A percentile compares a stretch with the other conserved stretches of the same genome.
These are phyloP conservation scores for Axinella damicornis DNA, from an alignment of 37 sponge, comb jelly and placozoan species.

Conservation along the genomic window DNA sequence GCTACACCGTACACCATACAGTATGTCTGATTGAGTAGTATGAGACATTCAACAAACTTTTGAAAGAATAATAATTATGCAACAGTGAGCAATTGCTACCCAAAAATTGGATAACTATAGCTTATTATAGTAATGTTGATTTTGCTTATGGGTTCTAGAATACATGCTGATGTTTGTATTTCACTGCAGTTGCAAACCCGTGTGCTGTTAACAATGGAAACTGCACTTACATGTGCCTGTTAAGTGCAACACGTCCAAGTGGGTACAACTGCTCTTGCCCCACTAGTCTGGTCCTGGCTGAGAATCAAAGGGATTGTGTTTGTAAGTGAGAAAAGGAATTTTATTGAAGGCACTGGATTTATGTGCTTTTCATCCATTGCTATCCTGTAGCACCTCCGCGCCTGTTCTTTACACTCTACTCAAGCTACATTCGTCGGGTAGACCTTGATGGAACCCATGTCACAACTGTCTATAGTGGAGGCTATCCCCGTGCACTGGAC, in stretches of 20 bases:
- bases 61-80: neutral
- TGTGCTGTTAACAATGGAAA: slow-evolving; percentile 14
- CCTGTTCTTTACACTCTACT: neutral
- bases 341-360: too few relatives aligned
- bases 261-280: slow-evolving; percentile 2
- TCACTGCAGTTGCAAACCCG: neutral
- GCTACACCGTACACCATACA: too few relatives aligned
- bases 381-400: neutral
- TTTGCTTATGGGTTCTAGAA: too few relatives aligned
- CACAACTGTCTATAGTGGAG: neutral
- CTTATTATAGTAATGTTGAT: too few relatives aligned
- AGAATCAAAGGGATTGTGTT: too few relatives aligned
- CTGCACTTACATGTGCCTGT: neutral
- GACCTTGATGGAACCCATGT: slow-evolving; percentile 14
- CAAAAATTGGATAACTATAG: too few relatives aligned
- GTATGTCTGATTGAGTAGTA: too few relatives aligned
- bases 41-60: too few relatives aligned
- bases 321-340: too few relatives aligned
- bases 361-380: too few relatives aligned
- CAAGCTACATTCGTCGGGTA: slow-evolving; percentile 15
- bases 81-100: too few relatives aligned
- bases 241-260: neutral
- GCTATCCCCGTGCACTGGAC: slow-evolving; percentile 5
- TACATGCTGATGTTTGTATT: too few relatives aligned
- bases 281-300: neutral